phyloP scores from a whole-genome alignment of 1,140 invertebrate genomes.

The Rhizoglyphus robini region DNA sequence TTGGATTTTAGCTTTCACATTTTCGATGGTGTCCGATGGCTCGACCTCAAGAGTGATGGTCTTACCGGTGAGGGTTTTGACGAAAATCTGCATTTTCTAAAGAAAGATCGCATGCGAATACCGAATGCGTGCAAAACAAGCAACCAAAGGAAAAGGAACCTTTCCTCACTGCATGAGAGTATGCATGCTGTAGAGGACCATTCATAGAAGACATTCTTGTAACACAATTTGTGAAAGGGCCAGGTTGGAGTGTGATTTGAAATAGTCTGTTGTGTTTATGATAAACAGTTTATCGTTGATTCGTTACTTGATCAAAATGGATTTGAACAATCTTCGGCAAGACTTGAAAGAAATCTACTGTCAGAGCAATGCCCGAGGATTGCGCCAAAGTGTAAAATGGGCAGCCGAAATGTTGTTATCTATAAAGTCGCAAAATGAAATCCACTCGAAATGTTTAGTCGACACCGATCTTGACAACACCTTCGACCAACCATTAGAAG shows the following conservation, averaged over 20 bases:
- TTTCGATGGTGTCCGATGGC: conserved; percentile 73
- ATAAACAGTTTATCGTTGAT: not conserved
- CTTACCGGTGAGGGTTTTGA: conserved; percentile 51
- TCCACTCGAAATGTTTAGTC: not conserved
- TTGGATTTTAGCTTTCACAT: conserved; percentile 84
- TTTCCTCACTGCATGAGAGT: not conserved
- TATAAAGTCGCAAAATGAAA: not conserved
- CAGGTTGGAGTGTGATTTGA: not conserved
- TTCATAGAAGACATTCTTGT: not conserved
- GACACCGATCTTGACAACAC: not conserved
- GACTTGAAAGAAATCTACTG: not conserved
- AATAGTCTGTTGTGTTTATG: not conserved
- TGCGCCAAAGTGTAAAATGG: conserved; percentile 25
- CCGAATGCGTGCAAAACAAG: not conserved
- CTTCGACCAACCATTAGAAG: not conserved
- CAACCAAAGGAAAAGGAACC: not conserved
- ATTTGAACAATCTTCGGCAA: not conserved
- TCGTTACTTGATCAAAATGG: not conserved
- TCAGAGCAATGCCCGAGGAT: conserved; percentile 20
- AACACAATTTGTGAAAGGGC: not conserved
- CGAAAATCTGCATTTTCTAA: conserved; percentile 48
- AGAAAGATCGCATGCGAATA: not conserved
- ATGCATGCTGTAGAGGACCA: not conserved
- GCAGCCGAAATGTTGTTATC: conserved; percentile 23
- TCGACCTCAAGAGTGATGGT: conserved; percentile 41